These are phyloP conservation scores for Echinarachnius parma DNA, from an alignment of 53 echinoderm and acorn worm genomes.

Conservation along the genomic window DNA sequence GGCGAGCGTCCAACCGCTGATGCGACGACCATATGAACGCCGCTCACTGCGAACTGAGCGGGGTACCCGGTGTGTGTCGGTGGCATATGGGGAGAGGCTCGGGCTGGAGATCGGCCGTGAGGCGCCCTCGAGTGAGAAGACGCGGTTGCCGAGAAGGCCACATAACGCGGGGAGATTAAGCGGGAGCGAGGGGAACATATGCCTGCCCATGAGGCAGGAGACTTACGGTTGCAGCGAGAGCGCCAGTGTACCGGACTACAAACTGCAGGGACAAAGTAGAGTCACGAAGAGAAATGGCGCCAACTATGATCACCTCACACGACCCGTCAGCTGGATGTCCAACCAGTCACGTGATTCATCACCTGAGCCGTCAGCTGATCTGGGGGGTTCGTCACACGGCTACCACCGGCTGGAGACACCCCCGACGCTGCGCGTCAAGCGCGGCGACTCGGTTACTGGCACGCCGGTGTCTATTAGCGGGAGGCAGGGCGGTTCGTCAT, in stretches of 20 bases:
- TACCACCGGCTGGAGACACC: conserved; percentile 36
- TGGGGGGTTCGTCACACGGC: too few relatives aligned
- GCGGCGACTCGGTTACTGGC: conserved; percentile 15
- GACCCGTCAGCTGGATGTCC: conserved; percentile 41
- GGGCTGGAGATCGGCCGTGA: conserved; percentile 18
- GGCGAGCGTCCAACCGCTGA: conserved; percentile 40
- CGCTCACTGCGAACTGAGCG: conserved; percentile 35
- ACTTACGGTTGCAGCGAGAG: conserved; percentile 29
- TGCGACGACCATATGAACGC: conserved; percentile 32
- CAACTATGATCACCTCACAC: conserved; percentile 36
- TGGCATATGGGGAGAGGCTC: conserved; percentile 32
- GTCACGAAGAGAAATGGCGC: conserved; percentile 22
- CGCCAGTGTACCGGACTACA: conserved; percentile 36
- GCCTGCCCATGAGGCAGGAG: conserved; percentile 31
- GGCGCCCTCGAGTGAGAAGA: not conserved
- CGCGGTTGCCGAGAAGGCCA: conserved; percentile 16
- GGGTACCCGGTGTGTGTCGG: conserved; percentile 29
- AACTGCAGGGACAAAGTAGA: not conserved
- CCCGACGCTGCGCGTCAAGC: conserved; percentile 19
- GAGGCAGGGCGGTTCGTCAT: conserved; percentile 13
- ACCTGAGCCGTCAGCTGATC: conserved; percentile 40
- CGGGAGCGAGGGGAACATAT: conserved; percentile 42
- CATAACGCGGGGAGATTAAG: conserved; percentile 33
- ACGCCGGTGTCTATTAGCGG: not conserved
- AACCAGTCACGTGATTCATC: conserved; percentile 36